These are phyloP conservation scores for Anthopleura xanthogrammica DNA, from an alignment of 92 coral and sea anemone species.

Conservation along the genomic window DNA sequence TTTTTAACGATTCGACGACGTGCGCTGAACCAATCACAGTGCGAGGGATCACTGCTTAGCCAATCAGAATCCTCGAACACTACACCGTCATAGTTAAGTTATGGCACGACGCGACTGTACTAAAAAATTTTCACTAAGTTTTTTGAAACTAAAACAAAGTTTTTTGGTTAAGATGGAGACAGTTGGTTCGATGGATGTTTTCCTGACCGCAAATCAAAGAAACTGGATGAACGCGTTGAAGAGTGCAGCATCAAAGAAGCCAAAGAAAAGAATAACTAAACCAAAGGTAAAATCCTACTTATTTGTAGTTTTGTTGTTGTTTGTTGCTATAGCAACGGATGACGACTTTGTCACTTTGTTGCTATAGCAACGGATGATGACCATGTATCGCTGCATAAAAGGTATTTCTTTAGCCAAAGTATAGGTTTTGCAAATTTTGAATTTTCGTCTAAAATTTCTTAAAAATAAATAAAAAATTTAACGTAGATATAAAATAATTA, in stretches of 20 bases:
- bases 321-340: no score
- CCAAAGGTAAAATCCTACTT: conserved; percentile 60
- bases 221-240: conserved; percentile 93
- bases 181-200: conserved; percentile 79
- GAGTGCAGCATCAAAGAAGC: conserved; percentile 88
- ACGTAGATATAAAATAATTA: no score
- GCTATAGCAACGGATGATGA: background rate
- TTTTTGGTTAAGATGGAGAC: conserved; percentile 69
- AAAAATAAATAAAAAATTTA: no score
- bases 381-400: background rate
- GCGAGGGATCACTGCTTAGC: background rate
- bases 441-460: background rate
- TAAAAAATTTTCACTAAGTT: no score
- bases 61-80: no score
- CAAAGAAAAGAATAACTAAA: conserved; percentile 70
- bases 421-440: no score
- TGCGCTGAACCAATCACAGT: no score
- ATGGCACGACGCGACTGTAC: background rate
- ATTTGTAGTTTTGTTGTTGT: background rate
- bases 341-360: background rate
- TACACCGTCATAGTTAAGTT: no score
- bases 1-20: background rate
- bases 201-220: conserved; percentile 77
- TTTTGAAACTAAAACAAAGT: background rate
- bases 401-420: no score